Percentiles rank a stretch among this genome's conserved stretches.
Conservation (phyloP, 2,888 invertebrate genomes). For the Macrophya alboannulata region DNA sequence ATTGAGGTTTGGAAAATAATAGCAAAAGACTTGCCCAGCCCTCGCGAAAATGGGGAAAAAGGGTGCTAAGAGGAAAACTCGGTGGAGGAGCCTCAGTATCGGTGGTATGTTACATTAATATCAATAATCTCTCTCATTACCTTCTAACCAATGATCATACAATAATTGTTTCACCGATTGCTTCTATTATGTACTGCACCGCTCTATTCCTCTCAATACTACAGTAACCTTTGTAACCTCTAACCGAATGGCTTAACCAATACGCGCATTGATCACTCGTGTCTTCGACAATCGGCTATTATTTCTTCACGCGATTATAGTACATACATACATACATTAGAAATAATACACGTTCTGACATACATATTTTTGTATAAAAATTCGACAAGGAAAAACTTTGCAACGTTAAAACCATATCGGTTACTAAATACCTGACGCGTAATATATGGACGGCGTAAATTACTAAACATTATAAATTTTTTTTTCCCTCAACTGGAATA, state of each 20-base stretch:
- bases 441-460: not conserved
- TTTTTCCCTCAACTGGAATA: not conserved
- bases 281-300: constrained; percentile 13
- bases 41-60: constrained; percentile 83
- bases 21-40: constrained; percentile 49
- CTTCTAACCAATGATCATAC: not conserved
- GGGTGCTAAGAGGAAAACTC: constrained; percentile 82
- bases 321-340: not conserved
- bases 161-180: not conserved
- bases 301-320: not conserved
- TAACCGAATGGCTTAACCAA: constrained; percentile 7
- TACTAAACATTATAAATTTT: not conserved
- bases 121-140: not conserved
- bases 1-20: constrained; percentile 23
- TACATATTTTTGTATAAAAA: not conserved
- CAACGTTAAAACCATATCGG: not conserved
- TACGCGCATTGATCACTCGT: constrained; percentile 28
- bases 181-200: not conserved
- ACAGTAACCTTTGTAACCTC: constrained; percentile 55
- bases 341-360: not conserved
- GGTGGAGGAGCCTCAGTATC: constrained; percentile 85
- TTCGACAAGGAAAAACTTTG: not conserved
- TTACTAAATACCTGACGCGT: not conserved
- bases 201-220: not conserved
- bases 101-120: constrained; percentile 79